Percentiles rank a stretch among this genome's conserved stretches.
These are phyloP conservation scores for Drosophila kuntzei DNA, from an alignment of 2,888 invertebrate genomes.

Conservation along the genomic window DNA sequence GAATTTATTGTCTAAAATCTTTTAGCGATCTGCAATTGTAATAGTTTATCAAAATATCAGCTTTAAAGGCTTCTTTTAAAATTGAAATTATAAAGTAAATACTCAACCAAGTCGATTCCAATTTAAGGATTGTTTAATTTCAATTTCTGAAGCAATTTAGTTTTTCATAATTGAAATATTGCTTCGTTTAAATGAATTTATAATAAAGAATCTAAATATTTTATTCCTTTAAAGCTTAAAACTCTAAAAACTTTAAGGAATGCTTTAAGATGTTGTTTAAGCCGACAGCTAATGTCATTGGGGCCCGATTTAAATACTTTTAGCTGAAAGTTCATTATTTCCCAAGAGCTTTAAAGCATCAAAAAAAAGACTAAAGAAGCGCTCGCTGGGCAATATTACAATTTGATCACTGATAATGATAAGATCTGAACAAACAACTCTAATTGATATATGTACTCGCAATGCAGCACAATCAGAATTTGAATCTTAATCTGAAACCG, in stretches of 20 bases:
- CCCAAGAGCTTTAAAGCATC: neutral
- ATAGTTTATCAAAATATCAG: neutral
- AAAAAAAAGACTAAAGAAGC: neutral
- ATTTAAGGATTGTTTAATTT: too few species aligned
- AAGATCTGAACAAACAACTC: slow-evolving; percentile 36
- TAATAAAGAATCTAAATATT: too few species aligned
- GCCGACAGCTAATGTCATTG: neutral
- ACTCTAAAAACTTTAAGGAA: neutral
- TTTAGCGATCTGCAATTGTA: neutral
- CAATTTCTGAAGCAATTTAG: too few species aligned
- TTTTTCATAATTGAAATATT: too few species aligned
- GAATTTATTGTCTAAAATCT: neutral
- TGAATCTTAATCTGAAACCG: slow-evolving; percentile 1
- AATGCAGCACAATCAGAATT: slow-evolving; percentile 17
- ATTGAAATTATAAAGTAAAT: too few species aligned
- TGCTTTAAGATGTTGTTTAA: neutral
- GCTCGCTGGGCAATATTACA: neutral
- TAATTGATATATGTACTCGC: slow-evolving; percentile 33
- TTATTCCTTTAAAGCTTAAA: neutral
- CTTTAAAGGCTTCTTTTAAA: neutral
- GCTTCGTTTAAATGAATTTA: too few species aligned
- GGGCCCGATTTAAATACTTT: neutral
- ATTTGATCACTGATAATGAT: slow-evolving; percentile 32
- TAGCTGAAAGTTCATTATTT: neutral
- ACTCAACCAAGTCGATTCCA: too few species aligned